phyloP scores from a whole-genome alignment of 2,113 vertebrate genomes.

The Orientallactaga bullata region DNA sequence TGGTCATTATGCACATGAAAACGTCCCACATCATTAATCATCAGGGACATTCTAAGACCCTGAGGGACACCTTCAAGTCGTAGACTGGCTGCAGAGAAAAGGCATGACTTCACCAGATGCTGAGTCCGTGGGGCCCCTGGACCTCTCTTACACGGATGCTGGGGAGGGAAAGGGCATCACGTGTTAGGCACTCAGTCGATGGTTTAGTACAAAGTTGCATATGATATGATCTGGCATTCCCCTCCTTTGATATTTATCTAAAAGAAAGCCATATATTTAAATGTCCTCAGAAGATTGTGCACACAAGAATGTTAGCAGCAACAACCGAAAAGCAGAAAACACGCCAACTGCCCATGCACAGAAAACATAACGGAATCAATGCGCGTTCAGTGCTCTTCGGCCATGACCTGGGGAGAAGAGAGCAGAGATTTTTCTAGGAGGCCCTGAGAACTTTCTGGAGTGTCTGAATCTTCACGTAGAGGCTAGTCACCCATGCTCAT shows the following conservation, averaged over 20 bases:
- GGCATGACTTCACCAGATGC: not conserved
- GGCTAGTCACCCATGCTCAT: not conserved
- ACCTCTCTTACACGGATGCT: not conserved
- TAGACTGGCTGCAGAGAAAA: not conserved
- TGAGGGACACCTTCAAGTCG: not conserved
- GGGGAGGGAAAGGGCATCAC: not conserved
- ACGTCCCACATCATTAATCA: not conserved
- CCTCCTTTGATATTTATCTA: not conserved
- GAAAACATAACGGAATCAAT: no score
- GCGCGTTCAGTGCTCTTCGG: no score
- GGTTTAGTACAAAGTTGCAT: not conserved
- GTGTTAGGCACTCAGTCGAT: not conserved
- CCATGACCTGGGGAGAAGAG: not conserved
- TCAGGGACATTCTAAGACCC: not conserved
- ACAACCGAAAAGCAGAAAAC: not conserved
- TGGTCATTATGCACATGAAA: not conserved
- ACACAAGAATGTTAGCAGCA: not conserved
- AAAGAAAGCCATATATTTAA: not conserved
- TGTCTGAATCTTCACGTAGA: not conserved
- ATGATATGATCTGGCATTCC: no score
- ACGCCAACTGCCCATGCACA: not conserved
- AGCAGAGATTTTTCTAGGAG: not conserved
- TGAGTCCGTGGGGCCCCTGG: not conserved
- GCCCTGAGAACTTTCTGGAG: not conserved
- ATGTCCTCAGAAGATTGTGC: not conserved